Base-by-base conservation (phyloP, 2,113 vertebrate genomes). In the Salvator merianae region DNA sequence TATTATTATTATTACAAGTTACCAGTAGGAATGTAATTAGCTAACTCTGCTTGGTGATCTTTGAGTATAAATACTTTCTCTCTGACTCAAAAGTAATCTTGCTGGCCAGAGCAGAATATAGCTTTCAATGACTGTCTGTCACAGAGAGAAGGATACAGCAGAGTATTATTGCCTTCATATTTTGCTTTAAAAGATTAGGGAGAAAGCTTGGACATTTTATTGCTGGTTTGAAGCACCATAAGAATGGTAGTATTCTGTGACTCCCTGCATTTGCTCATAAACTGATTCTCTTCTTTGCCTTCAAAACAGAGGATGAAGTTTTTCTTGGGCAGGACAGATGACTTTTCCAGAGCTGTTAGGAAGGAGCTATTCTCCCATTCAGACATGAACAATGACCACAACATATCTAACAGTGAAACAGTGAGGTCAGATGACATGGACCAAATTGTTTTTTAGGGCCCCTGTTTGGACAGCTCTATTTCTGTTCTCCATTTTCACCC, bases 21-120 rank as follows among this genome's bases (percentile, higher is more conserved):
- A 34, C 4, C n/a, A n/a, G 32, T 28, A 22, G 66, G 40, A 81
- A 72, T 13, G 36, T 55, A 81, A 87, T 87, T 79, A 81, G 85
- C 92, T 94, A 89, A 76, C 50, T 34, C 0, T 79, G 78, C 50
- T 32, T 66, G 63, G 30, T 85, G 82, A 78, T 82, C 66, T 66
- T 83, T 76, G 71, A 85, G 26, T 79, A 63, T 34, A 40, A 81
- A 82, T 1, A 2, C 7, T 26, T 72, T 79, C 36, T 55, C 36
- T 81, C 55, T 0, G 50, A 1, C 0, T 81, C 68, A 26, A 3
- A 34, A 78, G 36, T 10, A 53, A 71, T 70, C n/a, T 80, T 40
- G 1, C 12, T 36, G 32, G 40, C 62, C 59, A 38, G 4, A 32
- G 22, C 1, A 7, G 18, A 66, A 50, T 24, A 16, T 68, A 40